phyloP scores from a whole-genome alignment of 2,888 invertebrate genomes.

The Hydraecia micacea region DNA sequence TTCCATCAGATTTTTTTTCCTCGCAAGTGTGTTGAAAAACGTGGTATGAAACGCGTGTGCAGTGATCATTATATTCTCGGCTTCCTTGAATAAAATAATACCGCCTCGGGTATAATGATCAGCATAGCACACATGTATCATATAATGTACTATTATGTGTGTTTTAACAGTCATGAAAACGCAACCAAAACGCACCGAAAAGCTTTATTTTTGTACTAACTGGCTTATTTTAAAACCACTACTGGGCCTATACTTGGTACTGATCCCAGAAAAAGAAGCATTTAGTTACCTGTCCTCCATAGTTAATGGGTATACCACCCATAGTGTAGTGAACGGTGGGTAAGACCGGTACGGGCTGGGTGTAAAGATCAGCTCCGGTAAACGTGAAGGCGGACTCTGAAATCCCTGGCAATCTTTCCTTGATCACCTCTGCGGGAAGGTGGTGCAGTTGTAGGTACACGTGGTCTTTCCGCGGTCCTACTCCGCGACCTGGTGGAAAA shows the following conservation, averaged over 20 bases:
- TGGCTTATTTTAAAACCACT: background rate
- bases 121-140: too few species aligned
- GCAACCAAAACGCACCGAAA: background rate
- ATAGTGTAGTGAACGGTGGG: conserved; percentile 99
- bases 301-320: conserved; percentile 99
- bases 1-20: too few species aligned
- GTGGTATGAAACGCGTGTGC: too few species aligned
- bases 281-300: conserved; percentile 93
- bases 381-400: conserved; percentile 99
- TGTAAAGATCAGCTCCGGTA: conserved; percentile 98
- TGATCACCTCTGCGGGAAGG: conserved; percentile 96
- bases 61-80: too few species aligned
- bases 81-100: too few species aligned
- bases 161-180: background rate
- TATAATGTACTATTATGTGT: background rate
- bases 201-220: background rate
- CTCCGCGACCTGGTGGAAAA: conserved; percentile 92
- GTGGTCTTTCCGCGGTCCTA: conserved; percentile 99
- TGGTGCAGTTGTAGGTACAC: conserved; percentile 98
- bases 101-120: too few species aligned
- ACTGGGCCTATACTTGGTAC: background rate
- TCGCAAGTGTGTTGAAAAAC: too few species aligned
- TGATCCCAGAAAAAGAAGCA: background rate
- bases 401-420: conserved; percentile 96
- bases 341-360: conserved; percentile 98